Evolutionary conservation across 2,113 vertebrate species (phyloP).

Genomic region (Xiphophorus couchianus): DNA sequence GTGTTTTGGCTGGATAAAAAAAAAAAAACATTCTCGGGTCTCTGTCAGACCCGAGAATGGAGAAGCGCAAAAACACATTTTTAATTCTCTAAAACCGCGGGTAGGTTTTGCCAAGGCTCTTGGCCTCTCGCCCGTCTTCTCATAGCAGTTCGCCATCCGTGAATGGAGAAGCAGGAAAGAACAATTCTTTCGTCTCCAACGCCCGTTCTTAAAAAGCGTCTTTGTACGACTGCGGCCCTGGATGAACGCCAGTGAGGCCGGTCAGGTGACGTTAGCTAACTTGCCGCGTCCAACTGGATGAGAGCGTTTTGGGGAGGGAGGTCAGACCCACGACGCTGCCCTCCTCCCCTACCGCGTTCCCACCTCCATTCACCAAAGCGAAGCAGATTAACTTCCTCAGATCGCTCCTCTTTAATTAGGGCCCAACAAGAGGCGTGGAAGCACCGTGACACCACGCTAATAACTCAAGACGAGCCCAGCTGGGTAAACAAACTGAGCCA

Average conservation of each 20-base stretch:
- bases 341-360: constrained; percentile 27
- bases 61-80: not conserved
- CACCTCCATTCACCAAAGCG: constrained; percentile 60
- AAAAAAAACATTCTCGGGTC: not conserved
- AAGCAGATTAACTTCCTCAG: constrained; percentile 61
- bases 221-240: not conserved
- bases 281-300: constrained; percentile 43
- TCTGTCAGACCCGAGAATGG: not conserved
- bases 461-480: constrained; percentile 12
- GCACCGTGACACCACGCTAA: constrained; percentile 23
- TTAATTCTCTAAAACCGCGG: not conserved
- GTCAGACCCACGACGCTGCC: constrained; percentile 10
- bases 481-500: constrained; percentile 31
- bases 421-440: constrained; percentile 43
- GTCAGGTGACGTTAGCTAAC: constrained; percentile 53
- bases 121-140: not conserved
- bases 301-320: constrained; percentile 24
- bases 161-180: not conserved
- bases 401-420: constrained; percentile 62
- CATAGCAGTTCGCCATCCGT: constrained; percentile 1
- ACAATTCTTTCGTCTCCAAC: not conserved
- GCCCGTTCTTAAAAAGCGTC: not conserved
- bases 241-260: constrained; percentile 6
- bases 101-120: not conserved
- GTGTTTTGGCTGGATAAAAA: not conserved